phyloP scores from a whole-genome alignment of 2,113 vertebrate species.

The Chlorodrepanis virens region DNA sequence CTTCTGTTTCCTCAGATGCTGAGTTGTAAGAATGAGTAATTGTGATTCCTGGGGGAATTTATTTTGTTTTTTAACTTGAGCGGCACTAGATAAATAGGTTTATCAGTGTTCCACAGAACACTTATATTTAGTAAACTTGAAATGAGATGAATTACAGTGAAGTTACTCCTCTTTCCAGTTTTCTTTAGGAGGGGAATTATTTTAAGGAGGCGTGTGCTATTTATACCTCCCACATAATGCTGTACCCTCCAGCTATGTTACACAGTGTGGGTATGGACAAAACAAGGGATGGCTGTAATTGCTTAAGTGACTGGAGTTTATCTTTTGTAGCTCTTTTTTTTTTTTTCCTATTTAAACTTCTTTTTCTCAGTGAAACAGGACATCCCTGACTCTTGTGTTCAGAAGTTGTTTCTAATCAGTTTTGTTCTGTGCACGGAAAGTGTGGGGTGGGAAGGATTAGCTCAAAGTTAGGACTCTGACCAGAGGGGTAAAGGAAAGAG shows the following conservation, averaged over 20 bases:
- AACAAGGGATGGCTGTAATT: not conserved
- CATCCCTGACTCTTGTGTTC: not conserved
- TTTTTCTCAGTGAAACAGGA: not conserved
- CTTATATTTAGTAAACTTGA: conserved; percentile 28
- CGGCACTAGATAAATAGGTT: conserved; percentile 3
- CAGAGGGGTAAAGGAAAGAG: not conserved
- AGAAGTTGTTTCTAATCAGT: not conserved
- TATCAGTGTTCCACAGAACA: not conserved
- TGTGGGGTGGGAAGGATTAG: not conserved
- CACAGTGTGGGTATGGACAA: not conserved
- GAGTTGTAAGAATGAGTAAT: conserved; percentile 43
- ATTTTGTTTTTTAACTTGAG: not conserved
- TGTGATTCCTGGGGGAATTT: not conserved
- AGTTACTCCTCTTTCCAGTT: not conserved
- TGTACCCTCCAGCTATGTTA: not conserved
- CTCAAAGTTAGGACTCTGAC: not conserved
- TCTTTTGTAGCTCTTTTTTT: not conserved
- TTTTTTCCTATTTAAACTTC: not conserved
- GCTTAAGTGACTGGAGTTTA: not conserved
- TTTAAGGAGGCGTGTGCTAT: not conserved
- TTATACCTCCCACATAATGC: not conserved
- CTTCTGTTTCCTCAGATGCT: conserved; percentile 51
- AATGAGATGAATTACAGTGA: not conserved
- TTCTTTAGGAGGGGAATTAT: not conserved
- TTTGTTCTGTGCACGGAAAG: not conserved